phyloP scores from a whole-genome alignment of 1,140 invertebrate species.

The Eciton burchellii region DNA sequence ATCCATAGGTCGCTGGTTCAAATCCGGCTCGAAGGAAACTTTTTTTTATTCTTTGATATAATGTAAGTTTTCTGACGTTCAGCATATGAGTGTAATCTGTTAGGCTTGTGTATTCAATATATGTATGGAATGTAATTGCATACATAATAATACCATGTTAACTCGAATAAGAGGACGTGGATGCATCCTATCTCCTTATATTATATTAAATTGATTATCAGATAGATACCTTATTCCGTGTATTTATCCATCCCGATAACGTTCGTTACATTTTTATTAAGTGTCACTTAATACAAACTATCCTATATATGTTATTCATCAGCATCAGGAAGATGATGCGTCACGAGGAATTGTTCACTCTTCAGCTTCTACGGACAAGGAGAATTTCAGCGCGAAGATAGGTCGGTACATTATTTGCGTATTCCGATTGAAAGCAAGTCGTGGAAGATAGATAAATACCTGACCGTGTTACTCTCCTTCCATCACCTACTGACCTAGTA shows the following conservation, averaged over 20 bases:
- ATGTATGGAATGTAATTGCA: too few relatives aligned
- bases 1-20: slow-evolving; percentile 83
- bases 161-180: background rate
- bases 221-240: too few relatives aligned
- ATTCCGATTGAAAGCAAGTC: slow-evolving; percentile 23
- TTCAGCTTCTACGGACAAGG: background rate
- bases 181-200: too few relatives aligned
- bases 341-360: slow-evolving; percentile 30
- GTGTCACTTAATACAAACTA: too few relatives aligned
- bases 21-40: slow-evolving; percentile 82
- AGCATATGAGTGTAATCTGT: too few relatives aligned
- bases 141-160: background rate
- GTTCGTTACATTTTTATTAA: background rate
- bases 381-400: slow-evolving; percentile 40
- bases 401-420: slow-evolving; percentile 28
- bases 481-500: slow-evolving; percentile 79
- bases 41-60: slow-evolving; percentile 12
- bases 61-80: background rate
- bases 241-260: too few relatives aligned
- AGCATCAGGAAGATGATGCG: slow-evolving; percentile 57
- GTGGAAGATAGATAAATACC: slow-evolving; percentile 35
- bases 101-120: background rate
- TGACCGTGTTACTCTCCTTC: slow-evolving; percentile 54
- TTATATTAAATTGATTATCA: too few relatives aligned
- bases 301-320: background rate